A percentile compares a stretch with the other conserved stretches of the same genome.
Conservation (phyloP, 2,888 invertebrate species). For the Nomada fabriciana region DNA sequence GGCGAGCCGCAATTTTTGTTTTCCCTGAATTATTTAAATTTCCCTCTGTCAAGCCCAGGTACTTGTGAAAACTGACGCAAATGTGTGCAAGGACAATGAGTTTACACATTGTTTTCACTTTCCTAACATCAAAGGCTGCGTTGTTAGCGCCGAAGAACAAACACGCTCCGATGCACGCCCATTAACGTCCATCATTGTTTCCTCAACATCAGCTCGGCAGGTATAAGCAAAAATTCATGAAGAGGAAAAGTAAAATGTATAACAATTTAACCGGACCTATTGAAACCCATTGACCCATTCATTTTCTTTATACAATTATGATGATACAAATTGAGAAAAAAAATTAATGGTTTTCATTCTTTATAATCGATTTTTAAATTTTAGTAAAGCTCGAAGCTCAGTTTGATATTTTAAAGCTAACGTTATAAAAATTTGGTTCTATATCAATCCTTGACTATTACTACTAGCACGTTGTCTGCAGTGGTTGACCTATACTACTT, state of each 20-base stretch:
- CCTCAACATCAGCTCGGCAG: background rate
- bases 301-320: too few species aligned
- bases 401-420: background rate
- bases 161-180: background rate
- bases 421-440: background rate
- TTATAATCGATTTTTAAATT: background rate
- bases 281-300: too few species aligned
- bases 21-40: background rate
- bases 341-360: too few species aligned
- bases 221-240: background rate
- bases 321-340: too few species aligned
- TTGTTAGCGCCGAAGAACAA: conserved; percentile 33
- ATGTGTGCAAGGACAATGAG: conserved; percentile 43
- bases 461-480: background rate
- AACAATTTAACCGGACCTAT: background rate
- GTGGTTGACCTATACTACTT: conserved; percentile 1
- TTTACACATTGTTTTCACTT: conserved; percentile 69
- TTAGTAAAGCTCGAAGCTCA: background rate
- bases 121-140: conserved; percentile 68
- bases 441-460: background rate
- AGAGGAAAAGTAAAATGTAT: background rate
- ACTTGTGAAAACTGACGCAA: conserved; percentile 68
- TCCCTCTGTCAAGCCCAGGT: conserved; percentile 36
- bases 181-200: conserved; percentile 12
- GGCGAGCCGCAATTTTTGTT: background rate